Base-by-base conservation (phyloP, 2,888 invertebrate genomes). In the Acrobeloides nanus region DNA sequence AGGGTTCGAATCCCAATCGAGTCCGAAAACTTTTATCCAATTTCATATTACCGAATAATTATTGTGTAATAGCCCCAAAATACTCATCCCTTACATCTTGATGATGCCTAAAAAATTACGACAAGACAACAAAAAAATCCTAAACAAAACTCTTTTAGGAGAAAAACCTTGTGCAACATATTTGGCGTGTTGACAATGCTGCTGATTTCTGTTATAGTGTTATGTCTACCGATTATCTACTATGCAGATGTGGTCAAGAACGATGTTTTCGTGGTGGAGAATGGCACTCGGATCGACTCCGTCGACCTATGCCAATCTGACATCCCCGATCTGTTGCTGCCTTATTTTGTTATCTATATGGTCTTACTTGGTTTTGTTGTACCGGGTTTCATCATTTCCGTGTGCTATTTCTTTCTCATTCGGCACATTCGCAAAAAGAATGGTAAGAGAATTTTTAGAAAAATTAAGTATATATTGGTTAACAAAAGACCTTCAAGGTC, bases 341-440 rank as follows among this genome's bases (percentile, higher is more conserved):
- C n/a, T n/a, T n/a, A n/a, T n/a, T n/a, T n/a, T n/a, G n/a, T n/a
- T 32, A 38, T 42, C 39, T 62, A 62, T 46, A 63, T 62, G 62
- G 59, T 61, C 32, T 41, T 46, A 23, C 51, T 64, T 23, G 59
- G 63, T 8, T 59, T 61, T 27, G 45, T 59, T 10, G 33, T 63
- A 6, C 59, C 59, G 15, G 42, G 34, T 5, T 18, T 64, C 15
- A 45, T 62, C 37, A 61, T 59, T 17, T 43, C 60, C 12, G 26
- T 60, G 3, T 64, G 63, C 37, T 64, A 61, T 27, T 48, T 51
- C 39, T 64, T 62, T 26, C 41, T 59, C 17, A 63, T 59, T 8
- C 55, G 59, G 23, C 60, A 64, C 33, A 25, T 59, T 17, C 38
- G 62, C 38, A 62, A 59, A 17, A 61, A 41, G 23, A 47, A 57